Percentiles rank a stretch among this genome's conserved stretches.
These are phyloP conservation scores for Sebastes reedi DNA, from an alignment of 2,797 vertebrate genomes.

Conservation along the genomic window DNA sequence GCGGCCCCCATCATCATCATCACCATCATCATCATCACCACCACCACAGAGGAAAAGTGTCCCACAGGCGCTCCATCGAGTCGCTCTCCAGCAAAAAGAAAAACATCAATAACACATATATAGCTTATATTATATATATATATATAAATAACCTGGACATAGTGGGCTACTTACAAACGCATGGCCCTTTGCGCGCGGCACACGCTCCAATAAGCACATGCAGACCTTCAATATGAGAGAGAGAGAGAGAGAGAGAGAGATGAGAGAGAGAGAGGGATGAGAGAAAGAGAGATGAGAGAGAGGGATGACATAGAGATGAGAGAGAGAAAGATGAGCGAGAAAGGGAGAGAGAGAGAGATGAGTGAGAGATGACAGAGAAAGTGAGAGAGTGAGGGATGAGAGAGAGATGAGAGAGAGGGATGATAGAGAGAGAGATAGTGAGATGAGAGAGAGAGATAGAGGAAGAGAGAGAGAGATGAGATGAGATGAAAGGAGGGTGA, in stretches of 20 bases:
- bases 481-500: neutral
- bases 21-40: conserved; percentile 46
- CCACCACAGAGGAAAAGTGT: conserved; percentile 53
- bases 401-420: too few species aligned
- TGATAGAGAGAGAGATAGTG: too few species aligned
- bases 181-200: conserved; percentile 35
- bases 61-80: conserved; percentile 51
- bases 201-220: conserved; percentile 77
- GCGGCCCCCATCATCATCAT: conserved; percentile 38
- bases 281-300: neutral
- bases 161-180: conserved; percentile 57
- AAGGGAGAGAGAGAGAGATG: too few species aligned
- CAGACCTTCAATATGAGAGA: conserved; percentile 53
- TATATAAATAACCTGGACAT: conserved; percentile 40
- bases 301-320: too few species aligned
- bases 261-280: neutral
- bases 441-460: too few species aligned
- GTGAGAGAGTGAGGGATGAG: too few species aligned
- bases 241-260: neutral
- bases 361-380: too few species aligned
- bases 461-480: too few species aligned
- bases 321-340: too few species aligned
- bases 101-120: conserved; percentile 36
- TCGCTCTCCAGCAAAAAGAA: conserved; percentile 26
- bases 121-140: too few species aligned